These are phyloP conservation scores for Oeneis ivallda DNA, from an alignment of 2,888 invertebrate genomes.

Conservation along the genomic window DNA sequence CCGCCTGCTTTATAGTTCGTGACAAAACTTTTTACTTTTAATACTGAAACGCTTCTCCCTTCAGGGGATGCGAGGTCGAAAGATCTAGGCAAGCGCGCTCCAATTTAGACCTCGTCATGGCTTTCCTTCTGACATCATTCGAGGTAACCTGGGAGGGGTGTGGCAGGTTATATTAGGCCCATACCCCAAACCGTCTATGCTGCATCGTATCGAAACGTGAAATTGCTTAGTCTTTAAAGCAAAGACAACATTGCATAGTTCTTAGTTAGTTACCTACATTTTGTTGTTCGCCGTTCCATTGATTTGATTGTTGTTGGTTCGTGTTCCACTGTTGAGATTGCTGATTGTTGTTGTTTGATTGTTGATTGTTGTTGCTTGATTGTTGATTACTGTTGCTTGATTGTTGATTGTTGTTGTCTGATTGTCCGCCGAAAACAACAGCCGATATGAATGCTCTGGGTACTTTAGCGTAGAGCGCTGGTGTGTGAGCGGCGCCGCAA, in stretches of 20 bases:
- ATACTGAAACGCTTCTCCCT: no score
- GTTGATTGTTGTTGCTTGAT: constrained; percentile 15
- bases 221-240: no score
- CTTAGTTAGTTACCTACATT: constrained; percentile 3
- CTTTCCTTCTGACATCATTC: no score
- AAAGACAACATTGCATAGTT: not conserved
- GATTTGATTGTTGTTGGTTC: not conserved
- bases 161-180: no score
- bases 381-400: constrained; percentile 20
- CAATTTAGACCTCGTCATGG: no score
- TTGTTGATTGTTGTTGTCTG: constrained; percentile 15
- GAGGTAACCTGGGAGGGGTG: no score
- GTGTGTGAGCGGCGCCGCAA: constrained; percentile 67
- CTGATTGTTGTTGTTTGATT: constrained; percentile 26
- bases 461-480: constrained; percentile 63
- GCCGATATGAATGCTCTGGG: constrained; percentile 48
- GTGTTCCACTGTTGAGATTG: not conserved
- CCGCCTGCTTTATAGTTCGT: no score
- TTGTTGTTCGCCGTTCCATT: not conserved
- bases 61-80: no score
- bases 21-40: no score
- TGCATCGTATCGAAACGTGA: no score
- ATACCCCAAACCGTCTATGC: no score
- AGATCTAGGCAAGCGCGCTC: no score
- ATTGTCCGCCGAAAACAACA: constrained; percentile 40